Evolutionary conservation across 2,113 vertebrate species (phyloP), one percentile per base, ranked within the genome.

Genomic region (Lamprotornis superbus): DNA sequence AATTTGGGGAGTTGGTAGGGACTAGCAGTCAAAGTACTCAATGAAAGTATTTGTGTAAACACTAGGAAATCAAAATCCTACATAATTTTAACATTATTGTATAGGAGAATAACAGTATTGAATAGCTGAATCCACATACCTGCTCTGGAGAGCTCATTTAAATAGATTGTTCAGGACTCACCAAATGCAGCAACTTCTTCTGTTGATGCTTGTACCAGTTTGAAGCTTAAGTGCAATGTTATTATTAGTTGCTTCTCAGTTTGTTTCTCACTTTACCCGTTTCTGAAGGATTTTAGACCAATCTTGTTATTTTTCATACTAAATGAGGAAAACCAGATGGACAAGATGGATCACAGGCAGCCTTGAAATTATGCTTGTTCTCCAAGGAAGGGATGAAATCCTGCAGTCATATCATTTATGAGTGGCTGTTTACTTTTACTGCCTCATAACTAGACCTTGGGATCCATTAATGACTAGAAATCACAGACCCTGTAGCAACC

Each of bases 321-420:
- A 89, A 94, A 59, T 21, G 24, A 91, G 82, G 64, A 86, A 78
- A 90, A 79, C 10, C 67, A 93, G 87, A 75, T 90, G 79, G 68
- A 83, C 46, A 81, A 90, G 46, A 71, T 42, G 40, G 74, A 83
- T 79, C 74, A 82, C 28, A 89, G 60, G 15, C n/a, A 65, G 60
- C 44, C 77, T 83, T 82, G 47, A 87, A 94, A 89, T 83, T 33
- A 33, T 47, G 33, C 28, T 74, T 67, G 11, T 65, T 93, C 74
- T 70, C 71, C 46, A 67, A 83, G 64, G 55, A 85, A 96, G 23
- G 39, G 19, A 80, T 76, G 33, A 65, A 92, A 80, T 70, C 47
- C 30, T 80, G 33, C 31, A 77, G 25, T 65, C 90, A 30, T 83
- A 35, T 19, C 52, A 33, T 75, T 94, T 89, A 70, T 42, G 28